Base-by-base conservation (phyloP, 2,888 invertebrate species). In the Lydus trimaculatus region DNA sequence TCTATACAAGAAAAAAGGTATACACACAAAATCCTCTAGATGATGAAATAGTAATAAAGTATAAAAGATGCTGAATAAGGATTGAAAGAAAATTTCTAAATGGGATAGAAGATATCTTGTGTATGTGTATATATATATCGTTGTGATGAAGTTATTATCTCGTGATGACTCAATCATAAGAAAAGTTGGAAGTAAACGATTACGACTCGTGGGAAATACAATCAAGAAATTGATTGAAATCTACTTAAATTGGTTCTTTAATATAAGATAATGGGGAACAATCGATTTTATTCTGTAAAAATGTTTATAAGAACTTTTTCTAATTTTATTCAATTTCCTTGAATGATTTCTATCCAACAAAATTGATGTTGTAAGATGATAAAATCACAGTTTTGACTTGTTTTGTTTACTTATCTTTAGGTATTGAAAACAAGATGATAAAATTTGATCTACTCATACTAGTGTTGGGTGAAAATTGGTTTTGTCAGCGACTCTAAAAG, bases 131-230 rank as follows among this genome's bases (percentile, higher is more conserved):
- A 5, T 5, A 7, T 20, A 63, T 69, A 69, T 69, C 65, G 20
- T 48, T 60, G 63, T 63, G 79, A 79, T 79, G 78, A 79, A 79
- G 79, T 79, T 77, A 79, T 79, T 79, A 79, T 75, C 75, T 76
- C 74, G 75, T 74, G 77, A 78, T 79, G 79, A 79, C 76, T 78
- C 71, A 73, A 71, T 71, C 71, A 72, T 75, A 78, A 75, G 73
- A 76, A 77, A 79, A 79, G 74, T 76, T 73, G 72, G 67, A 65
- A 75, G 75, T 75, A 76, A 78, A 76, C 76, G 76, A 75, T 73
- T 75, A 76, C 75, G 76, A 75, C 75, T 78, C 76, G 78, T 77
- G 77, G 75, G 77, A 78, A 78, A 72, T 72, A 61, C 56, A 66
- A 69, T 69, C 69, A 48, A 69, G 25, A 56, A 25, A 56, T 56